Conservation (phyloP, 2,888 invertebrate genomes). For the Cheilosia vulpina region DNA sequence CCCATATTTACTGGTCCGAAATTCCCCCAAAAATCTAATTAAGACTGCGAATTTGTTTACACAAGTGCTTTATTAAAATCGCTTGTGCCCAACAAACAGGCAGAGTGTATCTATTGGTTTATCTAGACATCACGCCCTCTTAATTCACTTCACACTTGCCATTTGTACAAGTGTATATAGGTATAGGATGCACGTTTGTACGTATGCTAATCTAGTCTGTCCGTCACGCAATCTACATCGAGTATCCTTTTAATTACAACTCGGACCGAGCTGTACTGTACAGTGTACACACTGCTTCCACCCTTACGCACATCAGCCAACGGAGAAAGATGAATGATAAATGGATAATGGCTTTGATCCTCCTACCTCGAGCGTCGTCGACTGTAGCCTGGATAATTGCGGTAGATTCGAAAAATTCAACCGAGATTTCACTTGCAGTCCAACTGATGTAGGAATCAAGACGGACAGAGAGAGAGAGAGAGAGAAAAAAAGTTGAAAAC, state of each 20-base stretch:
- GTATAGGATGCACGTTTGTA: not conserved
- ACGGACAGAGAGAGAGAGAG: slow-evolving; percentile 3
- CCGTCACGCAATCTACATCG: slow-evolving; percentile 66
- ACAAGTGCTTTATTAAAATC: slow-evolving; percentile 54
- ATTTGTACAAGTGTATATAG: not conserved
- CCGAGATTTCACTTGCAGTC: slow-evolving; percentile 52
- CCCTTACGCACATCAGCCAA: slow-evolving; percentile 61
- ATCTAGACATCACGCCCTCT: slow-evolving; percentile 63
- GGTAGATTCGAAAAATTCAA: slow-evolving; percentile 58
- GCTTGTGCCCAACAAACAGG: not conserved
- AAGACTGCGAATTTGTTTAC: slow-evolving; percentile 48
- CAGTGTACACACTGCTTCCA: slow-evolving; percentile 19
- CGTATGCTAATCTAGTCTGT: slow-evolving; percentile 55
- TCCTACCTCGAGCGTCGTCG: slow-evolving; percentile 10
- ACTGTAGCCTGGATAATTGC: slow-evolving; percentile 52
- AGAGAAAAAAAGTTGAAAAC: not conserved
- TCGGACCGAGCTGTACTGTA: slow-evolving; percentile 13
- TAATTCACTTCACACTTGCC: slow-evolving; percentile 68
- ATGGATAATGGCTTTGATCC: slow-evolving; percentile 69
- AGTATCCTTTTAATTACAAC: slow-evolving; percentile 70
- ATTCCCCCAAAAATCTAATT: slow-evolving; percentile 60
- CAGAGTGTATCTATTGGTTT: slow-evolving; percentile 15
- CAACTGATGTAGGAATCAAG: slow-evolving; percentile 19
- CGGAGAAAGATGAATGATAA: slow-evolving; percentile 65
- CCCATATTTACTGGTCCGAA: not conserved